Evolutionary conservation across 2,888 invertebrate genomes (phyloP), one percentile per base, ranked within the genome.

Genomic region (Aelia acuminata): DNA sequence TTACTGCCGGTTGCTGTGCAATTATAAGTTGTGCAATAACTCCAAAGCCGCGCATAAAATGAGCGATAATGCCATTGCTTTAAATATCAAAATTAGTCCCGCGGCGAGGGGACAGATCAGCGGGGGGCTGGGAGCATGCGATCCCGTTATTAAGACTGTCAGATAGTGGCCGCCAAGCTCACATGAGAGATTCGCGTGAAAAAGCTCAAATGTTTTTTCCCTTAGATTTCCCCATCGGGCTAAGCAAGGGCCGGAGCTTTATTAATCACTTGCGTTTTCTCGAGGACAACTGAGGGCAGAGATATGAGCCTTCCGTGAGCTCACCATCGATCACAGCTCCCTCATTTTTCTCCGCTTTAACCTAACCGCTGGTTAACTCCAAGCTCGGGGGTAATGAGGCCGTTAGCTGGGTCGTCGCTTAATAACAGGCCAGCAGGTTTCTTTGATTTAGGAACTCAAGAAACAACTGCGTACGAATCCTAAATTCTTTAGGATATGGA

Each of bases 141-240:
- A 85, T 85, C 50, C 43, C 35, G 85, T 85, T 85, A 85, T 85
- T 85, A 85, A 85, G 50, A 50, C 85, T 85, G 85, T 85, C 85
- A 85, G 85, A 85, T 85, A 85, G 50, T 85, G 85, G 53, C 39
- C 35, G 47, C 15, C 31, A 53, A 53, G 50, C 85, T 85, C 85
- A 85, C 85, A 85, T 85, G 85, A 85, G 85, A 53, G 85, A 85
- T 85, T 85, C 85, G 85, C 85, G 85, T 85, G 85, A 53, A 53
- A 85, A 85, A 85, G 85, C 53, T 85, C 85, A 85, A 85, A 85
- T 85, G 85, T 53, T 85, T 85, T 85, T 85, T 85, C 49, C 50
- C 49, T 49, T 47, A 50, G 84, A 26, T 31, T 84, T 35, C 18
- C 48, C 43, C 22, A 1, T 22, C 49, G 35, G n/a, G 15, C 20